Conservation (phyloP, 2,797 vertebrate species). For the Acanthurus leucopareius region DNA sequence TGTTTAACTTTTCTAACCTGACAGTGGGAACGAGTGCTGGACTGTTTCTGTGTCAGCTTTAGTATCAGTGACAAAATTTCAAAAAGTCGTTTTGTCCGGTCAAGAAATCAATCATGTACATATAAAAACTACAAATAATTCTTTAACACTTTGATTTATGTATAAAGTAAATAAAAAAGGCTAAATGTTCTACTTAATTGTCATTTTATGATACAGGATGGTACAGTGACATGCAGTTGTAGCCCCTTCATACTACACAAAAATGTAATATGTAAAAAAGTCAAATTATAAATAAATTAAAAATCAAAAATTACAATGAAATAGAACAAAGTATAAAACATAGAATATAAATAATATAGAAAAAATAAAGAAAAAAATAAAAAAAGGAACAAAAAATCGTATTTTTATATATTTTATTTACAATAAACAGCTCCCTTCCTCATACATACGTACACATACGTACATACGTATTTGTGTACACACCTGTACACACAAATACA, state of each 20-base stretch:
- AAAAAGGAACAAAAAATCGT: too few relatives aligned
- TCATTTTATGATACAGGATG: neutral
- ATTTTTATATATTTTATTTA: too few relatives aligned
- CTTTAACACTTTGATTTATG: neutral
- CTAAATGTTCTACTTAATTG: neutral
- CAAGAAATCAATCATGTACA: too few relatives aligned
- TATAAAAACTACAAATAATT: neutral
- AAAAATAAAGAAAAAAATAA: neutral
- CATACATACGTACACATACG: too few relatives aligned
- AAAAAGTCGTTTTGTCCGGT: neutral
- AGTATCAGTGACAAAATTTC: neutral
- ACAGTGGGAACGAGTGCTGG: too few relatives aligned
- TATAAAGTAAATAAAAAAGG: neutral
- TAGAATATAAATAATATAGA: too few relatives aligned
- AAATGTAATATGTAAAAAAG: neutral
- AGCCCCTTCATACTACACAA: fast-evolving
- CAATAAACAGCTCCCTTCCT: too few relatives aligned
- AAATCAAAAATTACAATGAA: neutral
- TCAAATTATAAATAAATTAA: neutral
- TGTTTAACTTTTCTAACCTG: too few relatives aligned
- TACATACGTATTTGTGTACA: neutral
- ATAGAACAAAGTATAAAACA: neutral
- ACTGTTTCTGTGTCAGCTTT: neutral
- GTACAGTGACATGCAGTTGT: neutral
- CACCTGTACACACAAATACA: neutral